These are phyloP conservation scores for Gastrophysa polygoni DNA, from an alignment of 2,888 invertebrate species.

Conservation along the genomic window DNA sequence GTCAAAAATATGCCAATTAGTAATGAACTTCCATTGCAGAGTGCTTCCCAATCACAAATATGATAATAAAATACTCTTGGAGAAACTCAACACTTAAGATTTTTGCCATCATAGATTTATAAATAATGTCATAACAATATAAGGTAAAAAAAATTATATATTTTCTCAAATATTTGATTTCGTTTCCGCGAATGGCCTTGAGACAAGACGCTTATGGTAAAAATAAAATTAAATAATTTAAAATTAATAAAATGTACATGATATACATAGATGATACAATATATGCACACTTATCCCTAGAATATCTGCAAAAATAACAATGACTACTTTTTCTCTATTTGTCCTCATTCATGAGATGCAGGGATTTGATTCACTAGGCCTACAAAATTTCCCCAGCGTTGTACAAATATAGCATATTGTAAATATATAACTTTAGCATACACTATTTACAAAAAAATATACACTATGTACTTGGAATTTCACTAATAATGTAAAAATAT, in stretches of 20 bases:
- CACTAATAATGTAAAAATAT: conserved; percentile 51
- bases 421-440: conserved; percentile 52
- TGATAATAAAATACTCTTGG: conserved; percentile 20
- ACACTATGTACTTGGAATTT: conserved; percentile 55
- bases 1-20: conserved; percentile 15
- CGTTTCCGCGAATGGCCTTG: conserved; percentile 36
- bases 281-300: conserved; percentile 51
- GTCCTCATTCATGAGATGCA: conserved; percentile 43
- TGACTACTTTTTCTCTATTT: conserved; percentile 41
- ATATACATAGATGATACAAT: conserved; percentile 53
- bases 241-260: conserved; percentile 58
- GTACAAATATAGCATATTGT: conserved; percentile 58
- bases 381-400: conserved; percentile 50
- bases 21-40: conserved; percentile 20
- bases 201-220: conserved; percentile 33
- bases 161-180: conserved; percentile 46
- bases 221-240: conserved; percentile 56
- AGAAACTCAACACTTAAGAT: conserved; percentile 33
- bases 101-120: conserved; percentile 35
- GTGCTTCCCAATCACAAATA: conserved; percentile 22
- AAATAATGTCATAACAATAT: conserved; percentile 35
- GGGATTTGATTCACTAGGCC: conserved; percentile 56
- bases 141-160: conserved; percentile 45
- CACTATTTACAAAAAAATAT: conserved; percentile 59
- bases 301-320: conserved; percentile 58